These are phyloP conservation scores for Prochilodus magdalenae DNA, from an alignment of 2,113 vertebrate genomes.

Conservation along the genomic window DNA sequence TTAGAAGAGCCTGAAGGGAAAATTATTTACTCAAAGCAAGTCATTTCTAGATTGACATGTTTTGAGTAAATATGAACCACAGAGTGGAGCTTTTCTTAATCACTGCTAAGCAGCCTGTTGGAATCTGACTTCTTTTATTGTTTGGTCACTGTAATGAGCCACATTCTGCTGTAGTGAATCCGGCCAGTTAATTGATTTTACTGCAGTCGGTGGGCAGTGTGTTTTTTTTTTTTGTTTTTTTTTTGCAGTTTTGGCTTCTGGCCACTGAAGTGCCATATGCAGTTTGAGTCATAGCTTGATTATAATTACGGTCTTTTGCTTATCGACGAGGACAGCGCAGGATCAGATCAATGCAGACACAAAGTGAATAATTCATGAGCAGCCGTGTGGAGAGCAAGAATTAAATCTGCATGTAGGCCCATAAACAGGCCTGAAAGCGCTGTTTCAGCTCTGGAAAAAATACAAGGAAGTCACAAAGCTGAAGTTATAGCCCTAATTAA, in stretches of 20 bases:
- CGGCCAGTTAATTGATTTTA: conserved; percentile 57
- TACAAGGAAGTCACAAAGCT: conserved; percentile 32
- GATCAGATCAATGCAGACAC: conserved; percentile 63
- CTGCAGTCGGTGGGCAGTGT: conserved; percentile 52
- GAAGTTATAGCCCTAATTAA: conserved; percentile 56
- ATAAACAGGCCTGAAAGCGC: conserved; percentile 51
- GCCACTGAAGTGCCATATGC: conserved; percentile 47
- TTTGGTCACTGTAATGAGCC: conserved; percentile 40
- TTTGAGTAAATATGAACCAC: conserved; percentile 1
- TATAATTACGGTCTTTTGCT: conserved; percentile 60
- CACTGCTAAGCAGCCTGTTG: conserved; percentile 32
- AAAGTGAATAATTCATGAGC: conserved; percentile 72
- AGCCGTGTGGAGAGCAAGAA: conserved; percentile 54
- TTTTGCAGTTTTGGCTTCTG: conserved; percentile 26
- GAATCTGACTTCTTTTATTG: conserved; percentile 21
- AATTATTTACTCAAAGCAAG: background rate
- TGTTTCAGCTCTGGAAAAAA: conserved; percentile 58
- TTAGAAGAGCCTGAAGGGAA: background rate
- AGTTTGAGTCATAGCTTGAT: conserved; percentile 62
- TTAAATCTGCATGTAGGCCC: conserved; percentile 59
- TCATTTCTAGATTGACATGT: conserved; percentile 2
- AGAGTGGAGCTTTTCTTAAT: background rate
- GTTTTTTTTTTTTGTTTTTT: conserved; percentile 30
- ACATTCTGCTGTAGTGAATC: conserved; percentile 56
- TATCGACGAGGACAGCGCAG: conserved; percentile 58